Percentiles rank a stretch among this genome's conserved stretches.
phyloP scores from a whole-genome alignment of 1,140 invertebrate genomes.

The Camponotus vicinus region DNA sequence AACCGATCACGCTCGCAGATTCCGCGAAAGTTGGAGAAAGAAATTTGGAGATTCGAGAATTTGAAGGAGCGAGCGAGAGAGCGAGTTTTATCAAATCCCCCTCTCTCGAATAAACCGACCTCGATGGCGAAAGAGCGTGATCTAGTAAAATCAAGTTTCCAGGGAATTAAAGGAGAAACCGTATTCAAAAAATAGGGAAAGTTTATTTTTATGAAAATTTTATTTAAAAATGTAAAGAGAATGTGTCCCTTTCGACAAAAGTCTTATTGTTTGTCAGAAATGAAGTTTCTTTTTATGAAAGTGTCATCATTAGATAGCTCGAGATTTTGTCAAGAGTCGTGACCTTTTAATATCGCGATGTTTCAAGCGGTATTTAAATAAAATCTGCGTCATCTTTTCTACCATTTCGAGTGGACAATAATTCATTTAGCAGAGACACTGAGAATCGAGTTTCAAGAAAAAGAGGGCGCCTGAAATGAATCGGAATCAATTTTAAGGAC shows the following conservation, averaged over 20 bases:
- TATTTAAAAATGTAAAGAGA: constrained; percentile 1
- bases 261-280: background rate
- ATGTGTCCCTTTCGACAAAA: background rate
- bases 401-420: background rate
- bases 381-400: constrained; percentile 11
- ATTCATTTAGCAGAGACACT: constrained; percentile 20
- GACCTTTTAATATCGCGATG: background rate
- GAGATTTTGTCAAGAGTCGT: background rate
- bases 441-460: constrained; percentile 8
- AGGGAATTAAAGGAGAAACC: constrained; percentile 7
- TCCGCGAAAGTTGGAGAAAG: background rate
- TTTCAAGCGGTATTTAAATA: background rate
- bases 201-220: constrained; percentile 5
- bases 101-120: background rate
- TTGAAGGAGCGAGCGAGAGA: background rate
- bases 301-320: background rate
- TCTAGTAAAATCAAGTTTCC: background rate
- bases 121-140: background rate
- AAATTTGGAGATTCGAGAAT: background rate
- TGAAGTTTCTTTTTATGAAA: background rate
- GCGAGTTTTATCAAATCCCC: background rate
- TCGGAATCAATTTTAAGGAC: constrained; percentile 35
- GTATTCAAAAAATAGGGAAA: background rate
- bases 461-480: background rate
- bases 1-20: background rate